These are phyloP conservation scores for Phaethornis superciliosus DNA, from an alignment of 2,113 vertebrate genomes.

Conservation along the genomic window DNA sequence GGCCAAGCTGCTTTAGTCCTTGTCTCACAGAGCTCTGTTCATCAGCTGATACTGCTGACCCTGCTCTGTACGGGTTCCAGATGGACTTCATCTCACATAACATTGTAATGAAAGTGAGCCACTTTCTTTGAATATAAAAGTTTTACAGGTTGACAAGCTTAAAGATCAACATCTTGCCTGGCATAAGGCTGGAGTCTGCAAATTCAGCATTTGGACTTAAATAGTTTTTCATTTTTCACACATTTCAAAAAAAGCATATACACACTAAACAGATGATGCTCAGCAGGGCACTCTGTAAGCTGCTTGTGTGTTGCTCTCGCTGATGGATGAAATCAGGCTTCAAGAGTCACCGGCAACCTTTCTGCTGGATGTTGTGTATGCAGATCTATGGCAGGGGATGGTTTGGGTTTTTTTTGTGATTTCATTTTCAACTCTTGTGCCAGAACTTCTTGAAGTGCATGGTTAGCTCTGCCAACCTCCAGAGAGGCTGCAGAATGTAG, in stretches of 20 bases:
- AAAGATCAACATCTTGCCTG: constrained; percentile 41
- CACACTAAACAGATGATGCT: constrained; percentile 65
- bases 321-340: constrained; percentile 54
- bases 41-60: not conserved
- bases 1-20: constrained; percentile 38
- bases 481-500: not conserved
- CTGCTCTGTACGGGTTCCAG: constrained; percentile 3
- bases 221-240: constrained; percentile 53
- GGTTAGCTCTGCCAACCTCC: constrained; percentile 16
- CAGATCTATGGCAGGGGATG: not conserved
- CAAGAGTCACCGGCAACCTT: constrained; percentile 3
- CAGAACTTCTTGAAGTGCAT: not conserved
- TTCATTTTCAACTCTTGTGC: not conserved
- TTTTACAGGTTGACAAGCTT: constrained; percentile 25
- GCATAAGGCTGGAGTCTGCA: constrained; percentile 53
- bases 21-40: not conserved
- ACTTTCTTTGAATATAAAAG: constrained; percentile 30
- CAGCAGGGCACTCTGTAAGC: constrained; percentile 62
- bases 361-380: not conserved
- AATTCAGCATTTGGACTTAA: constrained; percentile 59
- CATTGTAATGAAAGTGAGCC: fast-evolving
- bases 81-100: not conserved
- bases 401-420: not conserved
- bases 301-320: constrained; percentile 12
- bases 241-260: constrained; percentile 5